phyloP scores from a whole-genome alignment of 1,140 invertebrate species.

The Neodiprion virginianus region DNA sequence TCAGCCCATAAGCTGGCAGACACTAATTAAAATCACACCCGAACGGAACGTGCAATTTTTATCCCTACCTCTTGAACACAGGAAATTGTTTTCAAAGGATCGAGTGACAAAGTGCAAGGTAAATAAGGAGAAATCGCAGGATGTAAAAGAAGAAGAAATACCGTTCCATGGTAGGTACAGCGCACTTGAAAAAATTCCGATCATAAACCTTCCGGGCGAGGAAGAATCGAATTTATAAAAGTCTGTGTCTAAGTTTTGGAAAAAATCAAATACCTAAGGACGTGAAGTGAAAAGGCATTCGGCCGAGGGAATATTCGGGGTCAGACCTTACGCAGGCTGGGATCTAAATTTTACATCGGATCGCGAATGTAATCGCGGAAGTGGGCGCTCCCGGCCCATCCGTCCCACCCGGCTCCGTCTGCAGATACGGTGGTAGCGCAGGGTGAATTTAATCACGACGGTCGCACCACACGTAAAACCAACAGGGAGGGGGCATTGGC shows the following conservation, averaged over 20 bases:
- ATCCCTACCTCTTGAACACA: too few relatives aligned
- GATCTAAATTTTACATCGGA: conserved; percentile 7
- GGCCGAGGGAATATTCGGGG: background rate
- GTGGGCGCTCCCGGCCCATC: background rate
- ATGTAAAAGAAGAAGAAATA: too few relatives aligned
- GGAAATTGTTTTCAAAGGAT: too few relatives aligned
- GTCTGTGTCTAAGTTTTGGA: background rate
- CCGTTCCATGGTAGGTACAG: too few relatives aligned
- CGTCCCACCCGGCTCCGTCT: background rate
- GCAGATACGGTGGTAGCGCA: background rate
- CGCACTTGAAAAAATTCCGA: too few relatives aligned
- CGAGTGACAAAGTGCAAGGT: too few relatives aligned
- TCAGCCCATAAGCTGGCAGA: background rate
- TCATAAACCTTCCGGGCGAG: too few relatives aligned
- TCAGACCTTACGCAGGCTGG: background rate
- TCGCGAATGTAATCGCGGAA: conserved; percentile 6
- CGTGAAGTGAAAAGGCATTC: background rate
- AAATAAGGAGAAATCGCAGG: too few relatives aligned
- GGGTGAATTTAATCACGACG: conserved; percentile 2
- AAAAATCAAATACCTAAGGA: background rate
- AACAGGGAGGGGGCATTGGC: background rate
- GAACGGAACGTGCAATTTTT: background rate
- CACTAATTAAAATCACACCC: background rate
- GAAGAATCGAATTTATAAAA: too few relatives aligned
- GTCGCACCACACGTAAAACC: conserved; percentile 6